Base-by-base conservation (phyloP, 2,888 invertebrate species). In the Idaea aversata region DNA sequence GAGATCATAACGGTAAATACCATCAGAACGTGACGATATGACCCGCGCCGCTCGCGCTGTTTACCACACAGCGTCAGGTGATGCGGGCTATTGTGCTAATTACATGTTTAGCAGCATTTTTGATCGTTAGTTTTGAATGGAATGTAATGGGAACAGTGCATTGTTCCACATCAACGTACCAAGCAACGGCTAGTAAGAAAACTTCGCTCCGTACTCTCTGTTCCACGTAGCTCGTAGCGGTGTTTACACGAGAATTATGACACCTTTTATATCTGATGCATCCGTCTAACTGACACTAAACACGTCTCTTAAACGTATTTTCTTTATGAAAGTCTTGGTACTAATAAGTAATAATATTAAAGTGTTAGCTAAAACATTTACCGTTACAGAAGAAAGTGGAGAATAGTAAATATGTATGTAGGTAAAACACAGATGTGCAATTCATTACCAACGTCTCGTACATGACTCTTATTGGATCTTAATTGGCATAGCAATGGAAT, bases 1-100 rank as follows among this genome's bases (percentile, higher is more conserved):
- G 86, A 86, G 90, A 90, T 89, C 88, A 82, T 91, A 93, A 92
- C 93, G 93, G 93, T 92, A 93, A 92, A 87, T 87, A 81, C 86
- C 77, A 74, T 79, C 77, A 83, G 80, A 25, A 83, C 81, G 78
- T 86, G 88, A 87, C 87, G 81, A 75, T 83, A 79, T 85, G 86
- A 88, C 86, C 87, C 82, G 84, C 76, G 25, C 25, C 25, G 25
- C 3, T 25, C 25, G 25, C 78, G 79, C 79, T 90, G 90, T 91
- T 91, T 90, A 90, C 87, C 76, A 78, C 87, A 89, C 91, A 91
- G 90, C 79, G 87, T 90, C 91, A 91, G 90, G 86, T 92, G 91
- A 87, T 82, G 78, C 79, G 75, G 75, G 73, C 65, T 70, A 63
- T 61, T 15, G 61, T 67, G 67, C 67, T 65, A 66, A 67, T 62